Evolutionary conservation across 2,797 vertebrate species (phyloP).

Genomic region (Zenarchopterus dispar): DNA sequence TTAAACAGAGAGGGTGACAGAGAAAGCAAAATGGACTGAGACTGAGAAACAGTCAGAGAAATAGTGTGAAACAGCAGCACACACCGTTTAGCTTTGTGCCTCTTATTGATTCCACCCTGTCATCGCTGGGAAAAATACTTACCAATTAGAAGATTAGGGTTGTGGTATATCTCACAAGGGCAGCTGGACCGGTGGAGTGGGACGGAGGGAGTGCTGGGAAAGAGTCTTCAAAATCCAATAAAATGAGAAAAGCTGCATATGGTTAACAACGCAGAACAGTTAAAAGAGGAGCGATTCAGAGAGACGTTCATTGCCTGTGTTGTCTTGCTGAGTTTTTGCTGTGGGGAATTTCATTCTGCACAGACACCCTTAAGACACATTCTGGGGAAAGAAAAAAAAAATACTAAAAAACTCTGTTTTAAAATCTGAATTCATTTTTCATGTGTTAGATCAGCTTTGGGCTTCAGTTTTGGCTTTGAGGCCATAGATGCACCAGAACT

Average conservation of each 20-base stretch:
- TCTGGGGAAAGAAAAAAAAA: conserved; percentile 10
- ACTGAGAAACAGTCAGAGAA: conserved; percentile 38
- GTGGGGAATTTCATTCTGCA: conserved; percentile 57
- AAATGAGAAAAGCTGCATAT: conserved; percentile 35
- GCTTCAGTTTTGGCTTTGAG: conserved; percentile 1
- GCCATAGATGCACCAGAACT: too few species aligned
- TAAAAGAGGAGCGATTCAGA: conserved; percentile 25
- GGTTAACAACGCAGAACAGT: conserved; percentile 25
- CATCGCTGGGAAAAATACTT: conserved; percentile 61
- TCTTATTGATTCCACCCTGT: conserved; percentile 66
- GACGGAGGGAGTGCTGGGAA: not conserved
- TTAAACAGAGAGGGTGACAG: conserved; percentile 46
- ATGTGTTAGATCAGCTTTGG: not conserved
- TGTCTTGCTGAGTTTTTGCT: conserved; percentile 47
- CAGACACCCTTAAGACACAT: conserved; percentile 33
- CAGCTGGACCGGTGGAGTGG: conserved; percentile 34
- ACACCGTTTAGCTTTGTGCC: conserved; percentile 59
- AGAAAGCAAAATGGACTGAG: conserved; percentile 33
- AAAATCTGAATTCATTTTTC: conserved; percentile 14
- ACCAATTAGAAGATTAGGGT: conserved; percentile 75
- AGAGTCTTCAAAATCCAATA: conserved; percentile 32
- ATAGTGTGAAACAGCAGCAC: conserved; percentile 48
- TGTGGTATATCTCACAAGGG: conserved; percentile 48
- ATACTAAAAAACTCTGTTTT: conserved; percentile 40
- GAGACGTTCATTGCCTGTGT: conserved; percentile 30